phyloP scores from a whole-genome alignment of 2,888 invertebrate genomes.

The Orchesellides sinensis region DNA sequence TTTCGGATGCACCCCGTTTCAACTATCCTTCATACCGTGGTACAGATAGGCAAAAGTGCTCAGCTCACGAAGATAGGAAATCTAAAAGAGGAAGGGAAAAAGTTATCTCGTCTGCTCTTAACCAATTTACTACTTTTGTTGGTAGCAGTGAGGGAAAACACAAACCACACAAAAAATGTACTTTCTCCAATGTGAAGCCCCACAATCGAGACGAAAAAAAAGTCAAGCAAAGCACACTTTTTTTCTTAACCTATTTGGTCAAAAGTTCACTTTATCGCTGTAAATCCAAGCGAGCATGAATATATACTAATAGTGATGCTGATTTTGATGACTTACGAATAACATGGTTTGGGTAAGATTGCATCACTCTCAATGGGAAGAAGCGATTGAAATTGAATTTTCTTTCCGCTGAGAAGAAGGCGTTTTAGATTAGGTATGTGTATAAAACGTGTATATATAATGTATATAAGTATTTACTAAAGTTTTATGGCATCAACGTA shows the following conservation, averaged over 20 bases:
- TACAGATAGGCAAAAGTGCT: background rate
- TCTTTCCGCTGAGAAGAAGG: too few species aligned
- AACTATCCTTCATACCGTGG: background rate
- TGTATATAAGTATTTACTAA: too few species aligned
- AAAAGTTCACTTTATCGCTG: background rate
- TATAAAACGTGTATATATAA: too few species aligned
- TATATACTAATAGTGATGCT: background rate
- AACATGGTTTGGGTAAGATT: background rate
- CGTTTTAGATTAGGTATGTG: too few species aligned
- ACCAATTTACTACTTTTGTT: conserved; percentile 39
- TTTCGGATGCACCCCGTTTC: background rate
- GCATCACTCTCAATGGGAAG: too few species aligned
- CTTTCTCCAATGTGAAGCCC: background rate
- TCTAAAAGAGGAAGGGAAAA: conserved; percentile 6
- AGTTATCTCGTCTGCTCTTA: conserved; percentile 40
- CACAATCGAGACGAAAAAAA: background rate
- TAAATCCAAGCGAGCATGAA: background rate
- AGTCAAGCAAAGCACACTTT: background rate
- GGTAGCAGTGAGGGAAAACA: conserved; percentile 24
- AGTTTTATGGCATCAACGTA: too few species aligned
- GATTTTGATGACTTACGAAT: too few species aligned
- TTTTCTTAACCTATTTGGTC: background rate
- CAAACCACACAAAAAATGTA: conserved; percentile 21
- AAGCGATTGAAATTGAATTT: too few species aligned
- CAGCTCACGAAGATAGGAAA: background rate